Evolutionary conservation across 2,888 invertebrate genomes (phyloP).

Genomic region (Folsomia candida): DNA sequence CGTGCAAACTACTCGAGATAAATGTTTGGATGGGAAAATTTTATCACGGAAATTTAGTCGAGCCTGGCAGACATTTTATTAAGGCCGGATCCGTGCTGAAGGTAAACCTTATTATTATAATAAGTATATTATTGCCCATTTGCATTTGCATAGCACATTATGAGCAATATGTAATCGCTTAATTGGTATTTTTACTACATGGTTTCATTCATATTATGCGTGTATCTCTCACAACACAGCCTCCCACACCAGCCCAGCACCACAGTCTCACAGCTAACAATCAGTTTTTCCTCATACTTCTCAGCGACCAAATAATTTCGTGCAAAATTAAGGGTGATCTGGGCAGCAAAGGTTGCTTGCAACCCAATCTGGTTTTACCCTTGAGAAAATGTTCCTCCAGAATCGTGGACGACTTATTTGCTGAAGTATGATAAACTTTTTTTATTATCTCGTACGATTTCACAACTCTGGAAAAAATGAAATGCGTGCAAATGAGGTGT

Average conservation of each 20-base stretch:
- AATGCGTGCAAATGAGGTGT: background rate
- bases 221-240: slow-evolving; percentile 3
- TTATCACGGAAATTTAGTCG: slow-evolving; percentile 41
- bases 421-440: slow-evolving; percentile 29
- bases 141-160: too few relatives aligned
- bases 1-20: slow-evolving; percentile 65
- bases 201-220: background rate
- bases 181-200: background rate
- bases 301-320: slow-evolving; percentile 72
- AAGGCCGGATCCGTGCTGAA: slow-evolving; percentile 39
- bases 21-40: slow-evolving; percentile 52
- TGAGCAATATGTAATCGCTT: background rate
- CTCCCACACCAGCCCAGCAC: slow-evolving; percentile 12
- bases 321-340: slow-evolving; percentile 63
- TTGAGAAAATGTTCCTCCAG: slow-evolving; percentile 36
- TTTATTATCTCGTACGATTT: background rate
- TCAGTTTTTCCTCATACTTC: slow-evolving; percentile 67
- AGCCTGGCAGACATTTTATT: slow-evolving; percentile 44
- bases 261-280: slow-evolving; percentile 50
- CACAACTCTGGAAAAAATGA: too few relatives aligned
- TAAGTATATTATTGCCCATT: slow-evolving; percentile 4
- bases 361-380: slow-evolving; percentile 38
- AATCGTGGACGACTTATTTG: slow-evolving; percentile 24
- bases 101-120: slow-evolving; percentile 25
- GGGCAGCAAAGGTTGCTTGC: slow-evolving; percentile 37